Evolutionary conservation across 2,888 invertebrate species (phyloP).

Genomic region (Achlya flavicornis): DNA sequence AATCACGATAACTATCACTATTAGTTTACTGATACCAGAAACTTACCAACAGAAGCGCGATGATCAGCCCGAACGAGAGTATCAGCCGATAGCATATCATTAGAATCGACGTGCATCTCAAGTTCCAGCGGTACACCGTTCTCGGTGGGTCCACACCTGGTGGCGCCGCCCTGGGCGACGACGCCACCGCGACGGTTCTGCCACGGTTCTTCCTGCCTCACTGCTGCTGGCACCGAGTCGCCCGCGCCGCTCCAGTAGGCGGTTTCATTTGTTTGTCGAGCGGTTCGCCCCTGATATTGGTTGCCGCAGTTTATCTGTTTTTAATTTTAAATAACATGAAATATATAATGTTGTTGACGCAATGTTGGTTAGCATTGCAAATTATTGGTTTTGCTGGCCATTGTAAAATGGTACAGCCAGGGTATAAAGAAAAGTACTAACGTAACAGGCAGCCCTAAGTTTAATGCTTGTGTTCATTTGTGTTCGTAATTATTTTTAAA

Average conservation of each 20-base stretch:
- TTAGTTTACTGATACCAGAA: background rate
- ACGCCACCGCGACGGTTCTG: conserved; percentile 34
- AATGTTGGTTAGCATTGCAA: no score
- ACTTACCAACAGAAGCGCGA: conserved; percentile 62
- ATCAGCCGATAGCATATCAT: conserved; percentile 84
- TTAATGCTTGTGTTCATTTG: no score
- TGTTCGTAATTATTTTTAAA: no score
- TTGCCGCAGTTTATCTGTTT: conserved; percentile 52
- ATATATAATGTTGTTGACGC: background rate
- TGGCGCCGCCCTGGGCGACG: conserved; percentile 52
- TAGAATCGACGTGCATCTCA: conserved; percentile 74
- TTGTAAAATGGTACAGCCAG: no score
- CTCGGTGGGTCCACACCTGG: conserved; percentile 39
- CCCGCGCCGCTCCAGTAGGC: conserved; percentile 45
- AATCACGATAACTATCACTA: background rate
- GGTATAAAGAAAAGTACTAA: no score
- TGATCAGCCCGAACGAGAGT: conserved; percentile 86
- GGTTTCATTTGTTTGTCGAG: conserved; percentile 56
- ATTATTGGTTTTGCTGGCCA: no score
- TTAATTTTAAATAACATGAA: no score
- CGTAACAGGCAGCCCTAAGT: no score
- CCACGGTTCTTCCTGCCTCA: conserved; percentile 40
- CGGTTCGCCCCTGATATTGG: conserved; percentile 44
- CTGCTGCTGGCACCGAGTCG: conserved; percentile 41
- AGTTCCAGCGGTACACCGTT: conserved; percentile 64